Evolutionary conservation across 2,797 vertebrate species (phyloP), one percentile per base, ranked within the genome.

Genomic region (Channa striata): DNA sequence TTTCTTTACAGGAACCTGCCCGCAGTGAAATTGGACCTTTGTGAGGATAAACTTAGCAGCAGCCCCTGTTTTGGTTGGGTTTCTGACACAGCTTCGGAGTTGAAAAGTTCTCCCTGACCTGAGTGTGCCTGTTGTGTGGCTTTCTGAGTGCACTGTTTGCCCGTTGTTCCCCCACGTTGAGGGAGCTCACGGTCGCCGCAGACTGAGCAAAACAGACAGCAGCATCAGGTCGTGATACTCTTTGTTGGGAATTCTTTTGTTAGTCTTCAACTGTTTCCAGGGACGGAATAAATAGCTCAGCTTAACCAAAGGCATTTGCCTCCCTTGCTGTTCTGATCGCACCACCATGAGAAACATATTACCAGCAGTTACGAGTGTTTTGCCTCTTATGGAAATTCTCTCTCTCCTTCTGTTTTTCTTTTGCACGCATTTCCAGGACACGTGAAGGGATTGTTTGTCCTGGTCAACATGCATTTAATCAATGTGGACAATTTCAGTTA

Each of bases 231-330:
- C 63, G 9, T 11, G 74, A 78, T 73, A 5, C 63, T 75, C 83
- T 83, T 84, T 81, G 85, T 88, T 83, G 20, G 71, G 79, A 86
- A 81, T 20, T 78, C 84, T 83, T 90, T 87, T 90, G 88, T 88
- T 89, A 85, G 90, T 87, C 72, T 78, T 74, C 71, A 44, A 51
- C 43, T 33, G 68, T 90, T 91, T 92, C 87, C 81, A 81, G 65
- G 86, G 84, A 87, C 70, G 77, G 72, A 90, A 90, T 90, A 93
- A 94, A 93, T 89, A 93, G 78, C 84, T 59, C 34, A 2, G 71
- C 63, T 63, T 83, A 88, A 91, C 89, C 88, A 89, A 91, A 93
- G 90, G 85, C 82, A 90, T 91, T 90, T 53, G 77, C 74, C 78
- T 82, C 88, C 62, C 76, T 82, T 53, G 30, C 67, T 75, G 66